Base-by-base conservation (phyloP, 2,888 invertebrate genomes). In the Scotopteryx bipunctaria region DNA sequence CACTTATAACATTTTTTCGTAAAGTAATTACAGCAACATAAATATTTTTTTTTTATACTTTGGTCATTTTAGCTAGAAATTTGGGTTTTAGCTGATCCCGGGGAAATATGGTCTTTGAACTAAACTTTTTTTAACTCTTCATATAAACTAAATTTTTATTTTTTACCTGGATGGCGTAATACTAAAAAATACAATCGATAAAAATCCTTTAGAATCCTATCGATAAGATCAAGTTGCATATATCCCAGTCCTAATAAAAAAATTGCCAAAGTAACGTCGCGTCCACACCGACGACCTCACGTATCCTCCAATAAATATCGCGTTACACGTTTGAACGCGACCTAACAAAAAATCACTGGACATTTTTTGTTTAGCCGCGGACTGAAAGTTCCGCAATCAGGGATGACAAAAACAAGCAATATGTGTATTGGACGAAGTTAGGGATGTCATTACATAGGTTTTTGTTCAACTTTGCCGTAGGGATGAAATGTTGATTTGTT, bases 321-420 rank as follows among this genome's bases (percentile, higher is more conserved):
- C 76, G 78, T 81, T 76, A 83, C 77, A 73, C 72, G 72, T 76
- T 77, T 73, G 64, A 56, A 56, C 63, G 63, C 55, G 62, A 56
- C 66, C 66, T 67, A 66, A 64, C 72, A 78, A 76, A 83, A 83
- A 82, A 74, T 64, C 69, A 71, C 72, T 61, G 61, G 60, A 67
- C 66, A 64, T 69, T 82, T 85, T 83, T 84, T 81, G 73, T 65
- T 57, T 64, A 60, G 63, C 61, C 63, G 59, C 67, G 67, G 68
- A 64, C 73, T 71, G 70, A 71, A 85, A 84, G 70, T 86, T 86
- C 82, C 25, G 75, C 80, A 83, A 85, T 86, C 81, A 81, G 71
- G 74, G 65, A 70, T 63, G 63, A 63, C 61, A 71, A 78, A 81
- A 84, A 80, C 78, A 77, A 75, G 71, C 53, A 57, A 67, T 67